Percentiles rank a stretch among this genome's conserved stretches.
Conservation (phyloP, 2,113 vertebrate species). For the Excalfactoria chinensis region DNA sequence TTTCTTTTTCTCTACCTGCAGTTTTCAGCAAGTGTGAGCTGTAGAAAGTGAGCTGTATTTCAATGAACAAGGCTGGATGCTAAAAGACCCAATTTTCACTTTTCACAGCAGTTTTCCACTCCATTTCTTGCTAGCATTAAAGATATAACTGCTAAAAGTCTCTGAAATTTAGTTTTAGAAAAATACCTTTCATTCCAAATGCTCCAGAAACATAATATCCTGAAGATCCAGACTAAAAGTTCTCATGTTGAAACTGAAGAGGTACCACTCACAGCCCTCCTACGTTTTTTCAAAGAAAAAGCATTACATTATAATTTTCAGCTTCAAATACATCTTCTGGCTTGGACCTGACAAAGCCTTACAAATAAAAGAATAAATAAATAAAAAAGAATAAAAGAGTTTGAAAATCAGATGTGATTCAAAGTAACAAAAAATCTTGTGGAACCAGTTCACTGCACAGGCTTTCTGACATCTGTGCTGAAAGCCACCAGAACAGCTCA, state of each 20-base stretch:
- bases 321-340: not conserved
- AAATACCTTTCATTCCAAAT: not conserved
- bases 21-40: not conserved
- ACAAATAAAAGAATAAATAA: not conserved
- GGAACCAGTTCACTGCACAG: not conserved
- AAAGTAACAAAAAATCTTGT: not conserved
- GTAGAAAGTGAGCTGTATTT: not conserved
- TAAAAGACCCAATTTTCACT: not conserved
- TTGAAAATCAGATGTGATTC: not conserved
- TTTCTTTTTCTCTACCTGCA: constrained; percentile 7
- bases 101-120: not conserved
- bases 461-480: not conserved
- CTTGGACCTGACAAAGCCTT: not conserved
- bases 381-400: not conserved
- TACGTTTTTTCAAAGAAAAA: not conserved
- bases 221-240: not conserved
- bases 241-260: not conserved
- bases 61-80: not conserved
- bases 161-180: not conserved
- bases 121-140: not conserved
- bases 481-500: not conserved
- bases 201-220: not conserved
- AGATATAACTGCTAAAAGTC: not conserved
- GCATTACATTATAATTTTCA: not conserved
- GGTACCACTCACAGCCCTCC: not conserved